Conservation (phyloP, 1,140 invertebrate genomes). For the Brachionus angularis region DNA sequence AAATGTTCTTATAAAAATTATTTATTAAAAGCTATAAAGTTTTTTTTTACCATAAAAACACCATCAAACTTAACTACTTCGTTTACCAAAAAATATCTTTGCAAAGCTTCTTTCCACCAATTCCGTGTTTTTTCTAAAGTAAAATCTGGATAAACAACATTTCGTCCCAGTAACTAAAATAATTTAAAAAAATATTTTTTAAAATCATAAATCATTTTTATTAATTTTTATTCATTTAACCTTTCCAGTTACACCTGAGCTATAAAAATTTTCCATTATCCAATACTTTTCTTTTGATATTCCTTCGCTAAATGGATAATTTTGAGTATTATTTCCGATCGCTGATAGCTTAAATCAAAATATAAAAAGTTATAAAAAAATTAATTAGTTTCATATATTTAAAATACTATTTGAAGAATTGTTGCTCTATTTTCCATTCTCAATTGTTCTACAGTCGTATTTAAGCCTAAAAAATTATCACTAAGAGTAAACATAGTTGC, state of each 20-base stretch:
- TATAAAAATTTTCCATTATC: constrained; percentile 43
- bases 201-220: not conserved
- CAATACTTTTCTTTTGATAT: constrained; percentile 19
- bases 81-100: constrained; percentile 56
- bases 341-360: constrained; percentile 25
- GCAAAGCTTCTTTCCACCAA: constrained; percentile 73
- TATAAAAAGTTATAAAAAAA: too few species aligned
- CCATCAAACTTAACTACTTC: constrained; percentile 25
- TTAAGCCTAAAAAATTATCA: not conserved
- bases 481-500: constrained; percentile 41
- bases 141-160: constrained; percentile 78
- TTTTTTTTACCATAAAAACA: constrained; percentile 20
- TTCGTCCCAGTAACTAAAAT: constrained; percentile 47
- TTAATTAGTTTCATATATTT: not conserved
- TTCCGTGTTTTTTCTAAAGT: constrained; percentile 69
- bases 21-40: too few species aligned
- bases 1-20: too few species aligned
- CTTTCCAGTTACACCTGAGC: constrained; percentile 16
- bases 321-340: constrained; percentile 40
- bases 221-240: too few species aligned
- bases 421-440: constrained; percentile 10
- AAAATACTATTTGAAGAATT: constrained; percentile 20
- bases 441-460: not conserved
- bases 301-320: constrained; percentile 38
- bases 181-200: not conserved